Conservation (phyloP, 1,140 invertebrate species). For the Bradysia coprophila region DNA sequence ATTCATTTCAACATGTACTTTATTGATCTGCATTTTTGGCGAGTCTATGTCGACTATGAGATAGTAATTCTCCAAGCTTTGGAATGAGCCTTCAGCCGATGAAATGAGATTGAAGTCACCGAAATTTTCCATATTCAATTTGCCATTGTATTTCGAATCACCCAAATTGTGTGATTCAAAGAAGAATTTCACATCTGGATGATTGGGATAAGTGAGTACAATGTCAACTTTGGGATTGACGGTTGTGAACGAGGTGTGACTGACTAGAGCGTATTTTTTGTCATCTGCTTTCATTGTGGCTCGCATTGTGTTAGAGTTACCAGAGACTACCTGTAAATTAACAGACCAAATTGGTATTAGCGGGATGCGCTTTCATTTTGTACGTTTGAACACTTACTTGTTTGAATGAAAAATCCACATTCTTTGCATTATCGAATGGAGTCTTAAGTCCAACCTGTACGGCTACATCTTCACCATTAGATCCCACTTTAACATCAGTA, state of each 20-base stretch:
- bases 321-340: no score
- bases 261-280: slow-evolving; percentile 28
- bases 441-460: slow-evolving; percentile 18
- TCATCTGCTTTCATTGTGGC: slow-evolving; percentile 27
- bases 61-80: slow-evolving; percentile 41
- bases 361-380: no score
- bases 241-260: slow-evolving; percentile 25
- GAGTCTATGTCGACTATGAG: slow-evolving; percentile 42
- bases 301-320: no score
- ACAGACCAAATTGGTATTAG: no score
- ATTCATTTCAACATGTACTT: slow-evolving; percentile 38
- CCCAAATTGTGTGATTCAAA: slow-evolving; percentile 31
- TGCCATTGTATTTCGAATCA: slow-evolving; percentile 32
- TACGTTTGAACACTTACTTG: no score
- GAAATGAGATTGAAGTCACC: slow-evolving; percentile 28
- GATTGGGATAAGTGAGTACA: slow-evolving; percentile 11
- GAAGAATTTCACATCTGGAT: slow-evolving; percentile 28
- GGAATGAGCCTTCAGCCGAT: slow-evolving; percentile 32
- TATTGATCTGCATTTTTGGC: slow-evolving; percentile 40
- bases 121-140: slow-evolving; percentile 29
- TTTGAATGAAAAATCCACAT: slow-evolving; percentile 29
- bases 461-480: not conserved
- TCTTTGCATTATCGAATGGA: slow-evolving; percentile 31
- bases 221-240: not conserved
- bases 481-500: not conserved